Base-by-base conservation (phyloP, 2,797 vertebrate genomes). In the Pantherophis vulpinus region DNA sequence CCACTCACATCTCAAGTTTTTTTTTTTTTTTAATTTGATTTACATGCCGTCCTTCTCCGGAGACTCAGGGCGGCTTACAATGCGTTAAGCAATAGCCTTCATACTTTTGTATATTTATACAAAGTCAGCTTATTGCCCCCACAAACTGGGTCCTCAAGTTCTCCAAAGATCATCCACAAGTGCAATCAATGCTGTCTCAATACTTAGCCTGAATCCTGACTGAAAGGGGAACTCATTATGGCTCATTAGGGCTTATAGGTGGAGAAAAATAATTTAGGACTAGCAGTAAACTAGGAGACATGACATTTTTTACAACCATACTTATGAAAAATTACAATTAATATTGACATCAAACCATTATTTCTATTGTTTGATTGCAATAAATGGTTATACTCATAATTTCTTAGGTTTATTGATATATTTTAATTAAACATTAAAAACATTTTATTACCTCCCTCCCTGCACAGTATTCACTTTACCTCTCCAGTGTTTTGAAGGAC, bases 401-500 rank as follows among this genome's bases (percentile, higher is more conserved):
- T 74, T 54, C 16, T 92, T 58, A 59, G 20, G 25, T 37, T 32
- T 60, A 55, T 29, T 59, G 11, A 9, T 51, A 60, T 66, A 37
- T 60, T 42, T 25, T 18, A 61, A 55, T 90, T 89, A 91, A 95
- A 25, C 18, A 70, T 5, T 1, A 90, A 93, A 93, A 32, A 56
- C 47, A 88, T 16, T 58, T n/a, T 37, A 6, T 32, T 59, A 56
- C 47, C 16, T 16, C 13, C 16, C 51, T 55, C 2, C 91, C 90
- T 86, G 1, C n/a, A 74, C n/a, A 37, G 14, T 86, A 5, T 12
- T 37, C 4, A 29, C 42, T 96, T 97, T 98, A 99, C 99, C 99
- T 99, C 97, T 99, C 99, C 96, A 99, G 98, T 2, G 98, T 99
- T 97, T 99, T 99, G 96, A 99, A 99, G 95, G 98, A 99, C 97